Conservation (phyloP, 2,113 vertebrate species). For the Microcebus murinus region DNA sequence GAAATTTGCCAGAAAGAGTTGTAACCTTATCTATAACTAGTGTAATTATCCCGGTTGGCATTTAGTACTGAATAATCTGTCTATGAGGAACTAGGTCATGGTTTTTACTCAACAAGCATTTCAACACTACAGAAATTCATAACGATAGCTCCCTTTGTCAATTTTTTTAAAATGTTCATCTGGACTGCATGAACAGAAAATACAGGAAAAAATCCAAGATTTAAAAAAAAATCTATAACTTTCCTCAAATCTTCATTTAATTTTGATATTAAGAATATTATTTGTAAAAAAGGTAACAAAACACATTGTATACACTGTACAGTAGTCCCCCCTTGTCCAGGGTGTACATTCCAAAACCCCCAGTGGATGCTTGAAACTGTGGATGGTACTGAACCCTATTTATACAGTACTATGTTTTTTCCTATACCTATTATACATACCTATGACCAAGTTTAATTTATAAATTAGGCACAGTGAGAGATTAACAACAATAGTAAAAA, state of each 20-base stretch:
- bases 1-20: constrained; percentile 83
- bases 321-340: neutral
- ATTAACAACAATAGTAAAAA: neutral
- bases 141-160: constrained; percentile 55
- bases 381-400: neutral
- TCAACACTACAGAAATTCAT: constrained; percentile 38
- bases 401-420: neutral
- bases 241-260: constrained; percentile 6
- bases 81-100: constrained; percentile 77
- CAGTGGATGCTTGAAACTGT: neutral
- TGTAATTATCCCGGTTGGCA: constrained; percentile 79
- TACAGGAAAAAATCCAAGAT: neutral
- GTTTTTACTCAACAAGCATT: constrained; percentile 74
- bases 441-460: neutral
- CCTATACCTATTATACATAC: neutral
- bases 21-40: constrained; percentile 79
- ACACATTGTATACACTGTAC: neutral
- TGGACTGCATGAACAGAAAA: neutral
- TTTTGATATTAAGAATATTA: constrained; percentile 28
- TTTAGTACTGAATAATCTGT: constrained; percentile 64
- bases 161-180: neutral
- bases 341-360: neutral
- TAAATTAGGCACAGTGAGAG: neutral
- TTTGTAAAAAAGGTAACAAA: constrained; percentile 47
- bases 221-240: neutral